A percentile compares a stretch with the other conserved stretches of the same genome.
phyloP scores from a whole-genome alignment of 2,888 invertebrate genomes.

The Tineola bisselliella region DNA sequence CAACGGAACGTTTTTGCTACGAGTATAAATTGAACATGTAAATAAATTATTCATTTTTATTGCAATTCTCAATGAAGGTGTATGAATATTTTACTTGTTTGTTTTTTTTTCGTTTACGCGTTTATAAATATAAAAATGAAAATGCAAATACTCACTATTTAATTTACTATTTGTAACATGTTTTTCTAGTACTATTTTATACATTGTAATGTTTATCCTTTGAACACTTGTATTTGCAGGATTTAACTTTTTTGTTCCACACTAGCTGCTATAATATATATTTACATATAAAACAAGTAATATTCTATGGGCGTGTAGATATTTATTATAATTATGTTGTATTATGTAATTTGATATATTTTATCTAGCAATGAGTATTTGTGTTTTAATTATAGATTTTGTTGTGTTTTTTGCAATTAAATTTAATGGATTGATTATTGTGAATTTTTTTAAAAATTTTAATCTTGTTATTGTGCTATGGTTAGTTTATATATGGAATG shows the following conservation, averaged over 20 bases:
- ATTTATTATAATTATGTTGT: too few species aligned
- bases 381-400: constrained; percentile 53
- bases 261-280: too few species aligned
- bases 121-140: constrained; percentile 19
- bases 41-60: not conserved
- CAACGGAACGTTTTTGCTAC: constrained; percentile 31
- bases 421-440: constrained; percentile 59
- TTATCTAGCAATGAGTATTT: constrained; percentile 45
- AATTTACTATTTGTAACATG: too few species aligned
- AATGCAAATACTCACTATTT: constrained; percentile 59
- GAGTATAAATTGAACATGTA: not conserved
- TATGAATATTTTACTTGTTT: not conserved
- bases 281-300: too few species aligned
- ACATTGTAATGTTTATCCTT: too few species aligned
- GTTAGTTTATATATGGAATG: not conserved
- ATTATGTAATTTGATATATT: too few species aligned
- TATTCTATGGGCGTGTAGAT: too few species aligned
- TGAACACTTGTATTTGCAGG: too few species aligned
- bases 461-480: not conserved
- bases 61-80: constrained; percentile 2
- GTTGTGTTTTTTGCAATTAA: constrained; percentile 64
- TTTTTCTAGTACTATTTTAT: too few species aligned
- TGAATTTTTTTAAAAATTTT: constrained; percentile 41
- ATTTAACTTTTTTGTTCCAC: too few species aligned
- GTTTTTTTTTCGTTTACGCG: not conserved